Evolutionary conservation across 2,888 invertebrate species (phyloP), one percentile per base, ranked within the genome.

Genomic region (Conomelus anceps): DNA sequence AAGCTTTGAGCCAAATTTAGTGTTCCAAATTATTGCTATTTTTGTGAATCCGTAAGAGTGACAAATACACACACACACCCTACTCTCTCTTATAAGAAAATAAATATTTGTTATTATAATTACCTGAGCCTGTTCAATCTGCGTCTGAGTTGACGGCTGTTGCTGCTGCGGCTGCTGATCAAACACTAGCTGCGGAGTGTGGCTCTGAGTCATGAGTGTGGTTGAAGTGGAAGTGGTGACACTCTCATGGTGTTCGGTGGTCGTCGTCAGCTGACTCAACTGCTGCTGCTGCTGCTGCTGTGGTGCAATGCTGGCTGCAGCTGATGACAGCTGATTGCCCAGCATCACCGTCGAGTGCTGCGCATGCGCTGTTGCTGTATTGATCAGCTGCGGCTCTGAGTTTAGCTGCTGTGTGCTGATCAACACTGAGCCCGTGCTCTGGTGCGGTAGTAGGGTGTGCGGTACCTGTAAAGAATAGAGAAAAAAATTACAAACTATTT

Each of bases 361-460:
- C 24, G 86, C n/a, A n/a, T 86, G 86, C 22, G 86, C 86, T 22
- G 86, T 86, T 26, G 86, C 86, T n/a, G 86, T 86, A 22, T 86
- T 89, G 86, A 89, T 89, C n/a, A 89, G 88, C 17, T 88, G 86
- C 22, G 89, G 89, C 41, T 90, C 90, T 3, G 90, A 88, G 1
- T 88, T 89, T 26, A 90, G 84, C 86, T 90, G 90, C 86, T 90
- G 90, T 1, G 90, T 89, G 86, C 89, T 89, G 22, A 89, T 89
- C 23, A 90, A n/a, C 86, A 90, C 89, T 9, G 90, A 90, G 24
- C 90, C 90, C 17, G 89, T 29, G 84, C 89, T 88, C 84, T 89
- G 89, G 22, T 89, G 90, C 0, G 90, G 90, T 4, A 90, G 85
- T 41, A 90, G 41, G n/a, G 90, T 86, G 22, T 88, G 88, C 1